Base-by-base conservation (phyloP, 2,113 vertebrate genomes). In the Electrona antarctica region DNA sequence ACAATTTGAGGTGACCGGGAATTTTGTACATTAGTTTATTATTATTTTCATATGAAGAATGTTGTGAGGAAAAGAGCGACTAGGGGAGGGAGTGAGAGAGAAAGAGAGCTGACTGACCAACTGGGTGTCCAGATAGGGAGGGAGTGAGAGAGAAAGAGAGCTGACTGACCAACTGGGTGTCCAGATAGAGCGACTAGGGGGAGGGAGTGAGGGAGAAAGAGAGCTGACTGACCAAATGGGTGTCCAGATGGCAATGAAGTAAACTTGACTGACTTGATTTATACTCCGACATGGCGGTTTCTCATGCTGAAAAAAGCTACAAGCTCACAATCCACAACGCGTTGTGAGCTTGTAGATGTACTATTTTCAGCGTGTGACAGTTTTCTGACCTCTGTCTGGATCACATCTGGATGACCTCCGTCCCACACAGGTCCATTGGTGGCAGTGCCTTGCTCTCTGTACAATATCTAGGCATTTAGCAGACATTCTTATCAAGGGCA, bases 361-460 rank as follows among this genome's bases (percentile, higher is more conserved):
- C 33, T 41, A 4, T 41, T 41, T 41, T 41, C 33, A 41, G 33
- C 33, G 5, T 41, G 33, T 41, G 33, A 41, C 33, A 41, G 3
- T 41, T 21, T 41, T 41, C 29, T 4, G 29, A 33, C 4, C 29
- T 33, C 29, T 33, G 29, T 33, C 29, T 33, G 29, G 29, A 33
- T 70, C 77, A 71, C 14, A 28, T 54, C 57, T 85, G 85, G 82
- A 79, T 47, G 45, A 59, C 15, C 49, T 85, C 84, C 81, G 78
- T 66, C 70, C 80, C 71, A 3, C 65, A 69, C 52, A 0, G 72
- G 67, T 64, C 70, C 1, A 58, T 67, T 64, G 60, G 72, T 52
- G 61, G 49, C 45, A 12, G 47, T 8, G 28, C 56, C 55, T 52
- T 2, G 57, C 70, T 76, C 67, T 60, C 10, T 74, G 77, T 46